Evolutionary conservation across 1,140 invertebrate species (phyloP).

Genomic region (Brachionus manjavacas): DNA sequence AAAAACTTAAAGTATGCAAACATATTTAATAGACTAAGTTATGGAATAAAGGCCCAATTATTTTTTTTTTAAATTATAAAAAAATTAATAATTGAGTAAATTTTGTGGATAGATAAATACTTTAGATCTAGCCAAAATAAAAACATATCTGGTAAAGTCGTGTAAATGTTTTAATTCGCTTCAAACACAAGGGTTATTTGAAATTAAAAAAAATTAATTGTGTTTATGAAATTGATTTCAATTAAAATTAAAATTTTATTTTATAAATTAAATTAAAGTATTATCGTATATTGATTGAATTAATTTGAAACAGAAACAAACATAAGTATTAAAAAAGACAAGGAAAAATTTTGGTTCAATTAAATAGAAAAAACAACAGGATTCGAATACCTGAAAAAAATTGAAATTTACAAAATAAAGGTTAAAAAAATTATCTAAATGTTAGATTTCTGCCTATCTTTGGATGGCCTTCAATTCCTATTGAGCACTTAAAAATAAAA

Average conservation of each 20-base stretch:
- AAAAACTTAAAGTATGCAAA: too few relatives aligned
- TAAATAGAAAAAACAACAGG: not conserved
- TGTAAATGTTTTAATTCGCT: too few relatives aligned
- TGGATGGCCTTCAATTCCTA: constrained; percentile 17
- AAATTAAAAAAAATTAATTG: not conserved
- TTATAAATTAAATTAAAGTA: not conserved
- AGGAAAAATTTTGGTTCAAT: not conserved
- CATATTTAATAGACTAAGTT: too few relatives aligned
- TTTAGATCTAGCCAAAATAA: too few relatives aligned
- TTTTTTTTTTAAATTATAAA: too few relatives aligned
- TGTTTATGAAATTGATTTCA: too few relatives aligned
- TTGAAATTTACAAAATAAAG: not conserved
- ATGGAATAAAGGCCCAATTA: too few relatives aligned
- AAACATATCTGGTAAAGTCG: too few relatives aligned
- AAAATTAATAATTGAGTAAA: too few relatives aligned
- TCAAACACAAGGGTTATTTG: too few relatives aligned
- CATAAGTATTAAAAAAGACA: not conserved
- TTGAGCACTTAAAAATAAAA: not conserved
- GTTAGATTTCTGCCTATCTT: not conserved
- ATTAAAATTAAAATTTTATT: constrained; percentile 9
- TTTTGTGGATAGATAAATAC: too few relatives aligned
- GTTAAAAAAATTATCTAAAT: constrained; percentile 22
- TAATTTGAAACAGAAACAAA: not conserved
- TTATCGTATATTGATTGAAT: not conserved
- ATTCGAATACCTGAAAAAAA: not conserved